Base-by-base conservation (phyloP, 2,888 invertebrate species). In the Metacarcinus magister region DNA sequence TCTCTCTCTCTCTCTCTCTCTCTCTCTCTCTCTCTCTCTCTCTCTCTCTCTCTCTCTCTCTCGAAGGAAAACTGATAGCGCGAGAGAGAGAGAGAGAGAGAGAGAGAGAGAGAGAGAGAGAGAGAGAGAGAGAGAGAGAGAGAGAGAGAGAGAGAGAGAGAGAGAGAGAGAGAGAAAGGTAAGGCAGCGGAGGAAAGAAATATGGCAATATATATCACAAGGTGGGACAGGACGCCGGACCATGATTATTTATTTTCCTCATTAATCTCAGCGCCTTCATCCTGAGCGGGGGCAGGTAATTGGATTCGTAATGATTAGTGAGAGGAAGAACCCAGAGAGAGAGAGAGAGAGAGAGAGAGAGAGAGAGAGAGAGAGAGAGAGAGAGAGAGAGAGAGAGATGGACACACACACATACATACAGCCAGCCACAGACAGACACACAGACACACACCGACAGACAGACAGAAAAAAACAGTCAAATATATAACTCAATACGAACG, bases 231-330 rank as follows among this genome's bases (percentile, higher is more conserved):
- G 60, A n/a, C 54, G 8, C 89, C 54, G 39, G 48, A 16, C 28
- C 44, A n/a, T n/a, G 28, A 92, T 92, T 95, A 95, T 95, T 92
- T 95, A 95, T 95, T 91, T 44, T 46, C 39, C 46, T 60, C 95
- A 95, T 95, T 95, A 90, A 91, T 95, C 91, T 95, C 44, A 23
- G 67, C 91, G 60, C 54, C 91, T 67, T 95, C 67, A 75, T 92
- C 48, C 90, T 54, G 28, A 92, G 44, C n/a, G 32, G 92, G 46
- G 23, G 75, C 46, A 32, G 46, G 91, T 95, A 95, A 92, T 95
- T 95, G 92, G 75, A 46, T 46, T 67, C 75, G 67, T 95, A 92
- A 95, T 92, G 92, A 92, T 92, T 46, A 44, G 91, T 54, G 92
- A 95, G 94, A 82, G 28, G 82, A 82, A 48, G 92, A 28, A 28